Conservation (phyloP, 2,113 vertebrate genomes). For the Pandion haliaetus region DNA sequence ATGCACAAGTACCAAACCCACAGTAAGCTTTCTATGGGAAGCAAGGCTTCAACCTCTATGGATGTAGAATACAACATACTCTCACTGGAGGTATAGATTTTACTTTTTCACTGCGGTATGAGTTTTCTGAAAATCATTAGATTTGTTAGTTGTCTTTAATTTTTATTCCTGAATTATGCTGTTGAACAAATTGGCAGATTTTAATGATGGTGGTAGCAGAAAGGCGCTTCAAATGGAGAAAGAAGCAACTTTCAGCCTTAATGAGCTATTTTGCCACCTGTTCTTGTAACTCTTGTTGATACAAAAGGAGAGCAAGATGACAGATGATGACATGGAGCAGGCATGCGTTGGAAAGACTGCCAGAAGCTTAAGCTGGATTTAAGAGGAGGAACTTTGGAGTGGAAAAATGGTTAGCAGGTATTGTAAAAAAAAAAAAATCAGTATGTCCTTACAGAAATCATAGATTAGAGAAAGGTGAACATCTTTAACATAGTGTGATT, state of each 20-base stretch:
- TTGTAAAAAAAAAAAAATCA: neutral
- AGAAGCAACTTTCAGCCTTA: neutral
- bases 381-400: neutral
- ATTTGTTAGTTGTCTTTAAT: neutral
- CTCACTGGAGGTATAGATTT: neutral
- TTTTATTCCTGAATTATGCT: neutral
- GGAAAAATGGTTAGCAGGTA: neutral
- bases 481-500: neutral
- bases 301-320: neutral
- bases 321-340: neutral
- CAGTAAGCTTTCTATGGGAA: neutral
- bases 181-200: neutral
- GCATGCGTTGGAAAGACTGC: neutral
- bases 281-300: neutral
- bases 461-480: neutral
- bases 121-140: neutral
- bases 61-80: neutral
- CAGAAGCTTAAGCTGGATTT: neutral
- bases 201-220: neutral
- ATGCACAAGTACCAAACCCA: neutral
- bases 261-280: neutral
- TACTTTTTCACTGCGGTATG: neutral
- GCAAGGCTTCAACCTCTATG: neutral
- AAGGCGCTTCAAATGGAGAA: neutral
- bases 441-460: neutral